A percentile compares a stretch with the other conserved stretches of the same genome.
phyloP scores from a whole-genome alignment of 2,888 invertebrate species.

The Leucophora obtusa region DNA sequence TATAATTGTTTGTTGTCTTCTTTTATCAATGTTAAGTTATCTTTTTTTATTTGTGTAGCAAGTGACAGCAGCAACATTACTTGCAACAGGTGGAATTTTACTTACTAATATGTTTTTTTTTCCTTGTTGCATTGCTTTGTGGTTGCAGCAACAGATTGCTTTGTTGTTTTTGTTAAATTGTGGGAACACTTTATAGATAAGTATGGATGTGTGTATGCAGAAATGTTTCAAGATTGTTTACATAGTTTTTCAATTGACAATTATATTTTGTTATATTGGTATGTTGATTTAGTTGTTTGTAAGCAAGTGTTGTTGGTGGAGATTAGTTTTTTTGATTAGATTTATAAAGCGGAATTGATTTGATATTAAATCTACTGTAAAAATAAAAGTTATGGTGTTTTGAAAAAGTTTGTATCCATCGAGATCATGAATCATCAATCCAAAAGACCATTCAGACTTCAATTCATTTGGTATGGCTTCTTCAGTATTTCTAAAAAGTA shows the following conservation, averaged over 20 bases:
- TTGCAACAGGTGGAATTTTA: slow-evolving; percentile 62
- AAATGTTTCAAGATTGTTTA: slow-evolving; percentile 45
- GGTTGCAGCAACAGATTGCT: slow-evolving; percentile 29
- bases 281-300: slow-evolving; percentile 7
- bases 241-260: slow-evolving; percentile 48
- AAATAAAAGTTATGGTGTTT: slow-evolving; percentile 9
- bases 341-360: slow-evolving; percentile 51
- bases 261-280: slow-evolving; percentile 34
- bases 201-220: background rate
- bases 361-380: slow-evolving; percentile 41
- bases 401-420: too few relatives aligned
- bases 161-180: slow-evolving; percentile 30
- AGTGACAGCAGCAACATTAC: slow-evolving; percentile 54
- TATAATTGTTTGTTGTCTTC: slow-evolving; percentile 38
- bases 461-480: too few relatives aligned
- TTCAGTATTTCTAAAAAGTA: too few relatives aligned
- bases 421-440: too few relatives aligned
- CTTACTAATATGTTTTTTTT: slow-evolving; percentile 21
- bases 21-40: slow-evolving; percentile 59
- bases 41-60: slow-evolving; percentile 45
- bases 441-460: too few relatives aligned
- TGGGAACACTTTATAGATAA: slow-evolving; percentile 30
- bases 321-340: slow-evolving; percentile 40
- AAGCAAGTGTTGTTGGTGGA: slow-evolving; percentile 26
- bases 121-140: slow-evolving; percentile 12